Percentiles rank a stretch among this genome's conserved stretches.
Evolutionary conservation across 2,797 vertebrate genomes (phyloP).

Genomic region (Pteronotus mesoamericanus): DNA sequence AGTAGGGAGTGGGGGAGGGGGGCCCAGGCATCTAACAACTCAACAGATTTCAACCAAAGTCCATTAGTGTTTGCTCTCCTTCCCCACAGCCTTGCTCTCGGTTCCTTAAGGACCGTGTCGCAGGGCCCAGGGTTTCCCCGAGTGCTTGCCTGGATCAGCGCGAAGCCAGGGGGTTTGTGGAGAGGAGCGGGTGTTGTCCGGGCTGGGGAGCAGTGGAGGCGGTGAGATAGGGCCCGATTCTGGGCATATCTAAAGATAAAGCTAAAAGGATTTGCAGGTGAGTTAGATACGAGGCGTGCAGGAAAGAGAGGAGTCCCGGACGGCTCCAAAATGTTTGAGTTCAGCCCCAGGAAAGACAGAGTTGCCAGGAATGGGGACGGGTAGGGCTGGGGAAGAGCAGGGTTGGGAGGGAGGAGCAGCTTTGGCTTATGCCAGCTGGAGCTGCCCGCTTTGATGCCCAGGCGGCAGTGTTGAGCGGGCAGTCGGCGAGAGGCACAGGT

Average conservation of each 20-base stretch:
- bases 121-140: too few relatives aligned
- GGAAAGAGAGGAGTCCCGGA: neutral
- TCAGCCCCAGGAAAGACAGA: neutral
- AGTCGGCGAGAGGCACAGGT: rapidly evolving
- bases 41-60: neutral
- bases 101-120: neutral
- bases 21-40: neutral
- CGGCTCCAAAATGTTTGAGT: neutral
- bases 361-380: neutral
- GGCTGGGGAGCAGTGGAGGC: neutral
- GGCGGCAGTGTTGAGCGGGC: neutral
- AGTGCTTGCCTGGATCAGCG: too few relatives aligned
- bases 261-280: neutral
- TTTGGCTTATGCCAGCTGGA: neutral
- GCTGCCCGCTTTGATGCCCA: rapidly evolving
- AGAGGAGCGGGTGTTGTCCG: too few relatives aligned
- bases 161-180: too few relatives aligned
- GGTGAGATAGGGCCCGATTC: neutral
- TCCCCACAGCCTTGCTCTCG: neutral
- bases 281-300: neutral
- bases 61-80: neutral
- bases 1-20: neutral
- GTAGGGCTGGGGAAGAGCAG: neutral
- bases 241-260: neutral
- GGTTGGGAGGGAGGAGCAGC: too few relatives aligned